phyloP scores from a whole-genome alignment of 2,113 vertebrate genomes.

The Oxyruncus cristatus region DNA sequence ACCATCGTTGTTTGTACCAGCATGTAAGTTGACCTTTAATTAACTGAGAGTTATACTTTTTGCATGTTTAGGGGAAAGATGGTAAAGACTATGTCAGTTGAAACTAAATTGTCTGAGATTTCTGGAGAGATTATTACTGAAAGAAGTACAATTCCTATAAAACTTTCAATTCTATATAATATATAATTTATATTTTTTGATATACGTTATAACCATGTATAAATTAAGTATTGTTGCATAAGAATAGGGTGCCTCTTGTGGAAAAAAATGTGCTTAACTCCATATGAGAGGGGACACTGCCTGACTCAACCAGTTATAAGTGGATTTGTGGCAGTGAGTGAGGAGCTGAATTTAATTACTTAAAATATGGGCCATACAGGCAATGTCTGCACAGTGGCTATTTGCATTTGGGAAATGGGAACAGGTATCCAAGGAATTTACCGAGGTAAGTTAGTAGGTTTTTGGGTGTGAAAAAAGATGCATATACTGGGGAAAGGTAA shows the following conservation, averaged over 20 bases:
- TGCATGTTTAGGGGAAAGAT: neutral
- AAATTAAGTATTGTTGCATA: neutral
- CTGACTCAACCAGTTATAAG: neutral
- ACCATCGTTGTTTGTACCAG: neutral
- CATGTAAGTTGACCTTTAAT: neutral
- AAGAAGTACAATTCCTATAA: neutral
- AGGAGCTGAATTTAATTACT: neutral
- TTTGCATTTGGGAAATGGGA: neutral
- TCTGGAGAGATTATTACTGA: neutral
- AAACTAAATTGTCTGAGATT: neutral
- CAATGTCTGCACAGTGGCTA: neutral
- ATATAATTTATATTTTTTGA: neutral
- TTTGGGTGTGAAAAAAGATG: neutral
- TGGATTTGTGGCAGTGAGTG: neutral
- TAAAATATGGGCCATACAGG: neutral
- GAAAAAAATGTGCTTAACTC: neutral
- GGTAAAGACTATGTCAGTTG: neutral
- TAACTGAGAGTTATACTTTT: neutral
- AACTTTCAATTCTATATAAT: neutral
- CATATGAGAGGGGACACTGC: neutral
- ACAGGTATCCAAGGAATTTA: neutral
- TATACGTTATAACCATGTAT: neutral
- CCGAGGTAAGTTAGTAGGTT: neutral
- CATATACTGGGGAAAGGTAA: neutral
- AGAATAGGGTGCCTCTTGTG: neutral